Base-by-base conservation (phyloP, 1,140 invertebrate species). In the Brachionus plicatilis region DNA sequence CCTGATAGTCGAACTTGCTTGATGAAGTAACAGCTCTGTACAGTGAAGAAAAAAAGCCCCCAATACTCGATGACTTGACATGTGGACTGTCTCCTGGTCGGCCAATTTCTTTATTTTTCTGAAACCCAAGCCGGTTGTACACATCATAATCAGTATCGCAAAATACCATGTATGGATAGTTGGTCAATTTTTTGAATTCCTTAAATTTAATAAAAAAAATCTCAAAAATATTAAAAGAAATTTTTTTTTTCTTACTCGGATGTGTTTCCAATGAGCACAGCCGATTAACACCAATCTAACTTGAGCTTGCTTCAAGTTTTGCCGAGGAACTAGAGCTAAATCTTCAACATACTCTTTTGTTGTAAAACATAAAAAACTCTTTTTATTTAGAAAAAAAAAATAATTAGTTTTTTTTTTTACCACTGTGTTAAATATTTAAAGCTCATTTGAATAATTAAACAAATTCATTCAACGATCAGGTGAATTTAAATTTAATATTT, bases 221-320 rank as follows among this genome's bases (percentile, higher is more conserved):
- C 24, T 14, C 0, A 20, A 47, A 47, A 50, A 50, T 78, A 12
- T 47, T 27, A 78, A 78, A 27, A 37, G 6, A 37, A 37, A 37
- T 7, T 37, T 37, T 37, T 29, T 3, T 37, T 37, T 17, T 24
- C n/a, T 60, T 60, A 60, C 53, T 24, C 53, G n/a, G 2, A 82
- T 82, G 43, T 82, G 79, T 47, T 82, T 82, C 79, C 79, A 82
- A 37, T 82, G 79, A 14, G 79, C 79, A 37, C 79, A 82, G 9
- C 79, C 79, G 33, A 82, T 82, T 6, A 82, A 29, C 11, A 82
- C 79, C n/a, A 82, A n/a, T 11, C 79, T 33, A 27, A 82, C 53
- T 65, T 82, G 79, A 65, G 17, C n/a, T 45, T 82, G 50, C 41
- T 82, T 82, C 2, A 82, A 24, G 17, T 45, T 82, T 45, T 82